phyloP scores from a whole-genome alignment of 2,797 vertebrate genomes.

The Poeciliopsis gracilis region DNA sequence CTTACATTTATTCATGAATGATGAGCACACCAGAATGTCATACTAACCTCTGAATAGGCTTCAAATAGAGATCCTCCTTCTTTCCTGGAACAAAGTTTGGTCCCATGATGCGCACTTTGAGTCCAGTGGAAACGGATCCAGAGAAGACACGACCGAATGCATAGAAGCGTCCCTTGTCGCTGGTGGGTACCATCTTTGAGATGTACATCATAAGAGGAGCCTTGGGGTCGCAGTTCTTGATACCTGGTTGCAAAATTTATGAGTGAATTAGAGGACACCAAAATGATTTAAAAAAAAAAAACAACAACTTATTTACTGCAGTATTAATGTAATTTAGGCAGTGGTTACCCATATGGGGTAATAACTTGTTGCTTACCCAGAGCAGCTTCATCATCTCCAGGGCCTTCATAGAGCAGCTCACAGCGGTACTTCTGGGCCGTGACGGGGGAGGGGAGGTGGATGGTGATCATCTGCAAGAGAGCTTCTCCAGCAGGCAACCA shows the following conservation, averaged over 20 bases:
- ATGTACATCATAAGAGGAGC: constrained; percentile 97
- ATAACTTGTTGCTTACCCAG: constrained; percentile 82
- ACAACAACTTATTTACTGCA: not conserved
- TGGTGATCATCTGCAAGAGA: constrained; percentile 96
- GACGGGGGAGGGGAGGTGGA: constrained; percentile 94
- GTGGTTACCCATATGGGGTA: no score
- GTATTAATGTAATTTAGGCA: no score
- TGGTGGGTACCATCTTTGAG: constrained; percentile 97
- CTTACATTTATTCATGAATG: not conserved
- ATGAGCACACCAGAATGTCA: not conserved
- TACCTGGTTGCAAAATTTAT: constrained; percentile 74
- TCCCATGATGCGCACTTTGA: constrained; percentile 97
- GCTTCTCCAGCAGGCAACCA: constrained; percentile 96
- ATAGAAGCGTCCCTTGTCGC: constrained; percentile 95
- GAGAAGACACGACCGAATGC: constrained; percentile 97
- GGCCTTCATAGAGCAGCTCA: constrained; percentile 95
- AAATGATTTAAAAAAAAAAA: not conserved
- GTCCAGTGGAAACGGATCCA: constrained; percentile 89
- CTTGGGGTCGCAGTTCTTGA: constrained; percentile 96
- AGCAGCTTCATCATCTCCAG: constrained; percentile 91
- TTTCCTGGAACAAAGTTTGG: constrained; percentile 95
- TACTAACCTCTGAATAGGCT: constrained; percentile 94
- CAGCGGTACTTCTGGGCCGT: constrained; percentile 96
- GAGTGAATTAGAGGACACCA: not conserved
- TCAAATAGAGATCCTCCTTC: constrained; percentile 95